These are phyloP conservation scores for Lasiommata megera DNA, from an alignment of 2,888 invertebrate species.

Conservation along the genomic window DNA sequence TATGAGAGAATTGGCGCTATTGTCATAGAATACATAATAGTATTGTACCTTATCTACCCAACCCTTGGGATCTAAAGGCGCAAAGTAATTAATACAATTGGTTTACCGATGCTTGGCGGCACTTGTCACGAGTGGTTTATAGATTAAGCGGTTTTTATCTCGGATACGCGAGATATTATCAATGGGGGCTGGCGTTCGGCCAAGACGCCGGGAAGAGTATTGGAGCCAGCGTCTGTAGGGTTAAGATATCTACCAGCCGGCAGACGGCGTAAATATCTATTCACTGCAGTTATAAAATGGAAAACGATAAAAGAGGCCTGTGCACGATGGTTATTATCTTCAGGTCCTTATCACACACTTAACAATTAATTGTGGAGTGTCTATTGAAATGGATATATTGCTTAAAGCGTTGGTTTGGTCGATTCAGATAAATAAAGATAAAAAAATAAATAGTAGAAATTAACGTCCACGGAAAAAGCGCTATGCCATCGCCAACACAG, in stretches of 20 bases:
- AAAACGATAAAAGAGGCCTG: slow-evolving; percentile 1
- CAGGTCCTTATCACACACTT: background rate
- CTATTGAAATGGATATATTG: too few relatives aligned
- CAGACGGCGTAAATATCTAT: slow-evolving; percentile 21
- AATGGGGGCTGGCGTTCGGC: slow-evolving; percentile 57
- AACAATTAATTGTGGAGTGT: background rate
- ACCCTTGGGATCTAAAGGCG: background rate
- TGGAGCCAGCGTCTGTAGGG: slow-evolving; percentile 41
- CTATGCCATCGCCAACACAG: too few relatives aligned
- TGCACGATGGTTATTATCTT: background rate
- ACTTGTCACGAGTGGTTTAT: slow-evolving; percentile 40
- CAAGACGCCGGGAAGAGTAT: slow-evolving; percentile 47
- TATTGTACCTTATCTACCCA: background rate
- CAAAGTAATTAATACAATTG: background rate
- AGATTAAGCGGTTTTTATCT: slow-evolving; percentile 56
- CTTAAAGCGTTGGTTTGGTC: too few relatives aligned
- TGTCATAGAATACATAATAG: too few relatives aligned
- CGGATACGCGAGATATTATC: slow-evolving; percentile 58
- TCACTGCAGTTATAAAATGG: slow-evolving; percentile 15
- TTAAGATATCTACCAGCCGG: slow-evolving; percentile 20
- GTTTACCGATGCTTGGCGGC: slow-evolving; percentile 1
- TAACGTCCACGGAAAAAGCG: too few relatives aligned
- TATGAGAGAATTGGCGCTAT: too few relatives aligned
- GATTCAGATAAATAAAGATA: too few relatives aligned
- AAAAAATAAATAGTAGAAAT: too few relatives aligned